Evolutionary conservation across 2,888 invertebrate species (phyloP), one percentile per base, ranked within the genome.

Genomic region (Drosophila multiciliata): DNA sequence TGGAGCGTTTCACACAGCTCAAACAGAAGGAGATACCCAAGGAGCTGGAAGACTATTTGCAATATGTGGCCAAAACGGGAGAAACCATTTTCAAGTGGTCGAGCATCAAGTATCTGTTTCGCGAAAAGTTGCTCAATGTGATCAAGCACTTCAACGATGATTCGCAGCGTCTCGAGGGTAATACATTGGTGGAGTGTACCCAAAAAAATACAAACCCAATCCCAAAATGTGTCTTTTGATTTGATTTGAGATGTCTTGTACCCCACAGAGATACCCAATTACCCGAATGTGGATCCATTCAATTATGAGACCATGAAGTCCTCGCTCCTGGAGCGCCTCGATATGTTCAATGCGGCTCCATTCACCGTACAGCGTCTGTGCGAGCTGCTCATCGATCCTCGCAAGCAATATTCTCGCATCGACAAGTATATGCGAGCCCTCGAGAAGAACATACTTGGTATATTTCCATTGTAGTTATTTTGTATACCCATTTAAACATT

Each of bases 361-460:
- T 99, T 99, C 91, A 99, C 99, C 23, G 96, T 99, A 78, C 99
- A 99, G 93, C 95, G 99, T 82, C 95, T 99, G 73, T 98, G 99
- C 93, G 99, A 99, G 93, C 94, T 99, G 35, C 94, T 99, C 3
- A 97, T 97, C 5, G 96, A 96, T 80, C 99, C 99, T 2, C 95
- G 96, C 29, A 98, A 97, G 92, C 98, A 99, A 92, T 99, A 99
- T 93, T 97, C 97, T 91, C 95, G 98, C 73, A 97, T 98, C 73
- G 99, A 99, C 92, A 99, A 99, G 93, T 99, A 97, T 92, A 97
- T 99, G 96, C 94, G 99, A 69, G 99, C 99, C 0, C 94, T 99
- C 70, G 99, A 99, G 93, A 99, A 99, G 93, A 98, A 97, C 89
- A 97, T 98, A 82, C 93, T 98, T 84, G 93, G 93, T 93, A 86